Evolutionary conservation across 1,140 invertebrate species (phyloP).

Genomic region (Lanistes nyassanus): DNA sequence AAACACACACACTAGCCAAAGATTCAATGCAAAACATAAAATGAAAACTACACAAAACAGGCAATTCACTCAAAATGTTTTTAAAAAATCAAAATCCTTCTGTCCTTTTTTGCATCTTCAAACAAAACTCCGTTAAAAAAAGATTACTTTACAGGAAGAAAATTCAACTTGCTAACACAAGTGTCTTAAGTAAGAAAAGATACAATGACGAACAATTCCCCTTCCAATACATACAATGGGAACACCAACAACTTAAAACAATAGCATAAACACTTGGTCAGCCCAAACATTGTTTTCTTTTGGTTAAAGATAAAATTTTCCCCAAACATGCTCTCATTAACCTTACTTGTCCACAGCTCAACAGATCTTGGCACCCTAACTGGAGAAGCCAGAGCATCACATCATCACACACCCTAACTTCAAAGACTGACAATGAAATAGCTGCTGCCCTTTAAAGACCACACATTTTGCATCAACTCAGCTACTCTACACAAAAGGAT

Average conservation of each 20-base stretch:
- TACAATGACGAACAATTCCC: no score
- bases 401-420: slow-evolving; percentile 8
- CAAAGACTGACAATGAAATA: slow-evolving; percentile 22
- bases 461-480: slow-evolving; percentile 10
- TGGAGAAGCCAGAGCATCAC: slow-evolving; percentile 8
- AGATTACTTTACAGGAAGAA: no score
- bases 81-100: background rate
- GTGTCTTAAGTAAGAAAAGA: no score
- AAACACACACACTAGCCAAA: slow-evolving; percentile 15
- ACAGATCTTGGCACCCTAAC: slow-evolving; percentile 1
- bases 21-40: slow-evolving; percentile 4
- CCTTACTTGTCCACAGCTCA: background rate
- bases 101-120: background rate
- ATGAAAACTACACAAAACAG: slow-evolving; percentile 2
- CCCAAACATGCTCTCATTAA: slow-evolving; percentile 2
- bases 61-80: slow-evolving; percentile 5
- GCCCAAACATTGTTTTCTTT: no score
- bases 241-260: no score
- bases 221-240: no score
- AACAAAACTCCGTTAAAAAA: no score
- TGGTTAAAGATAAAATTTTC: background rate
- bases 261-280: no score
- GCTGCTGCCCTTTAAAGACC: slow-evolving; percentile 21
- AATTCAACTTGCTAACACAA: no score
- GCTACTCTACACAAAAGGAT: slow-evolving; percentile 3